Evolutionary conservation across 2,888 invertebrate species (phyloP).

Genomic region (Tetropium fuscum): DNA sequence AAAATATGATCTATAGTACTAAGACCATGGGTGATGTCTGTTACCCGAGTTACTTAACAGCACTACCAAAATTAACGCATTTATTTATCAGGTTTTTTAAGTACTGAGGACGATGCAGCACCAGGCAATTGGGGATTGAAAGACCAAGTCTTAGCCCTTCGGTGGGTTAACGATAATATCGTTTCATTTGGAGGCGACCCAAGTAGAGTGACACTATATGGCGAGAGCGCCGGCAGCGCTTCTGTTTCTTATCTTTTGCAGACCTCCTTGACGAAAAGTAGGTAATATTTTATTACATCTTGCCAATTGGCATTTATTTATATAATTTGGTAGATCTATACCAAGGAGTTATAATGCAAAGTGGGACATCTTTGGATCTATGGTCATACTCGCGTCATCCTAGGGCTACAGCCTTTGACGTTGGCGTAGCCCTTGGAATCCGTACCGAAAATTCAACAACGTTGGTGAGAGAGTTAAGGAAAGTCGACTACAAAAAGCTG

Average conservation of each 20-base stretch:
- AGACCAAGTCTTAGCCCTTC: conserved; percentile 47
- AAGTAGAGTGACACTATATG: conserved; percentile 42
- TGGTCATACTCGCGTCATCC: conserved; percentile 43
- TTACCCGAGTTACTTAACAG: no score
- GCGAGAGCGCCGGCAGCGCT: conserved; percentile 48
- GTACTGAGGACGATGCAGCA: conserved; percentile 42
- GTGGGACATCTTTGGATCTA: conserved; percentile 45
- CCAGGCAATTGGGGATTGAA: conserved; percentile 48
- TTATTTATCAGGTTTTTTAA: conserved; percentile 44
- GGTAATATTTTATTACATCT: not conserved
- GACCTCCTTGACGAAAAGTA: conserved; percentile 40
- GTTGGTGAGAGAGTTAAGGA: conserved; percentile 36
- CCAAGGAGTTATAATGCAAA: conserved; percentile 48
- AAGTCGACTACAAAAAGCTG: conserved; percentile 24
- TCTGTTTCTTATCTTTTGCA: conserved; percentile 45
- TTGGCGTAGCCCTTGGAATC: conserved; percentile 30
- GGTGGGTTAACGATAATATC: conserved; percentile 47
- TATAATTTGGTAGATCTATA: conserved; percentile 46
- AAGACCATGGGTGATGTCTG: no score
- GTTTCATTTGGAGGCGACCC: conserved; percentile 45
- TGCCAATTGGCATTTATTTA: no score
- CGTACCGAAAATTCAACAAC: conserved; percentile 25
- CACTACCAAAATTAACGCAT: no score
- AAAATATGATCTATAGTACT: no score
- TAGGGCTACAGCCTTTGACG: conserved; percentile 22